Evolutionary conservation across 2,888 invertebrate genomes (phyloP).

Genomic region (Rhagonycha lutea): DNA sequence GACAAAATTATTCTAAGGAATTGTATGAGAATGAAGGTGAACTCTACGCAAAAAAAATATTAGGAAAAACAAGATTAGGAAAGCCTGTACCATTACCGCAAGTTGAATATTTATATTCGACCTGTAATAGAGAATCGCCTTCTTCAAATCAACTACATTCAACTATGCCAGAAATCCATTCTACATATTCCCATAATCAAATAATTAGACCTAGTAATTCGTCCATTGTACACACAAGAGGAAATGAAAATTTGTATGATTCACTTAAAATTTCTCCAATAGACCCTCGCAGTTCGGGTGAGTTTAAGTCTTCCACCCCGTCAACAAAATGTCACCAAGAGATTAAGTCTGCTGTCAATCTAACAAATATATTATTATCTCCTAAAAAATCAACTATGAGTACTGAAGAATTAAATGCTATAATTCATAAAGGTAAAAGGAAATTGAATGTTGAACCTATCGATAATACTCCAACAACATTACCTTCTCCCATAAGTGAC

Average conservation of each 20-base stretch:
- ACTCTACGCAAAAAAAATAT: conserved; percentile 30
- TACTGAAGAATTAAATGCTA: conserved; percentile 77
- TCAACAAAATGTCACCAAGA: conserved; percentile 50
- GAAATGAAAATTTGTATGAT: conserved; percentile 44
- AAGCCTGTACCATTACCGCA: conserved; percentile 46
- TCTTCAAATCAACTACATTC: conserved; percentile 5
- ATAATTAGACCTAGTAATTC: neutral
- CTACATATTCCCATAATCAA: neutral
- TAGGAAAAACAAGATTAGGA: conserved; percentile 42
- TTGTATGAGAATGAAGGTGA: neutral
- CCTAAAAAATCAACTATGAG: conserved; percentile 76
- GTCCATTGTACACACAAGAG: neutral
- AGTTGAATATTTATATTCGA: conserved; percentile 1
- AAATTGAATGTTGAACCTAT: conserved; percentile 69
- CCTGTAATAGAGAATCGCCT: conserved; percentile 27
- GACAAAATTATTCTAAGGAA: neutral
- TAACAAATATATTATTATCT: conserved; percentile 61
- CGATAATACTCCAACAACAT: conserved; percentile 57
- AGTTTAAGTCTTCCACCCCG: conserved; percentile 72
- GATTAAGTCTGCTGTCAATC: conserved; percentile 58
- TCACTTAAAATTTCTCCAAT: conserved; percentile 69
- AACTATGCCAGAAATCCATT: neutral
- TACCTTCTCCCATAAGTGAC: conserved; percentile 16
- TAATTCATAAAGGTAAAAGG: conserved; percentile 78
- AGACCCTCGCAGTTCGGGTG: conserved; percentile 62